Percentiles rank a stretch among this genome's conserved stretches.
Evolutionary conservation across 2,888 invertebrate species (phyloP).

Genomic region (Dynastes maya): DNA sequence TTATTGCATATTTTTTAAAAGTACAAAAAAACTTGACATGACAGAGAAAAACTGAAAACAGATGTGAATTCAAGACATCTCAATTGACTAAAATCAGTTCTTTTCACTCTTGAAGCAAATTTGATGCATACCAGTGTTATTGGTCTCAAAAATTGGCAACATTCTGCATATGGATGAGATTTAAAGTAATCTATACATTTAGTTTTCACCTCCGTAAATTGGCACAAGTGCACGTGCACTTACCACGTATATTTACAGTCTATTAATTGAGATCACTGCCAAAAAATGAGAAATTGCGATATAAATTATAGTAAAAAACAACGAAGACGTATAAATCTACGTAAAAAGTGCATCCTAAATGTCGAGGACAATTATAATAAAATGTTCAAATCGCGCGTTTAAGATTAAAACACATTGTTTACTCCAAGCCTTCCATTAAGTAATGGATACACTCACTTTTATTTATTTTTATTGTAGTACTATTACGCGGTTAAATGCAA

Average conservation of each 20-base stretch:
- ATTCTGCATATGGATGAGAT: no score
- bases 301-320: slow-evolving; percentile 2
- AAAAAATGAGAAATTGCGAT: not conserved
- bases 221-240: not conserved
- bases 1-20: no score
- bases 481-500: not conserved
- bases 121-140: no score
- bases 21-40: no score
- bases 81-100: no score
- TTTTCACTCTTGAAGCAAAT: no score
- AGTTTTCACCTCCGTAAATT: no score
- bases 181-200: no score
- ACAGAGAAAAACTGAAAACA: no score
- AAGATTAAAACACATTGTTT: not conserved
- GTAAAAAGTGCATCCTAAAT: not conserved
- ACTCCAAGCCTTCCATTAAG: not conserved
- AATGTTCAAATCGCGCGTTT: not conserved
- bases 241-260: not conserved
- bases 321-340: not conserved
- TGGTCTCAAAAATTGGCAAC: no score
- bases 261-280: not conserved
- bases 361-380: not conserved
- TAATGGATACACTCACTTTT: not conserved
- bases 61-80: no score
- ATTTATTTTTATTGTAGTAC: slow-evolving; percentile 12